phyloP scores from a whole-genome alignment of 2,113 vertebrate genomes.

The Donacobius atricapilla region DNA sequence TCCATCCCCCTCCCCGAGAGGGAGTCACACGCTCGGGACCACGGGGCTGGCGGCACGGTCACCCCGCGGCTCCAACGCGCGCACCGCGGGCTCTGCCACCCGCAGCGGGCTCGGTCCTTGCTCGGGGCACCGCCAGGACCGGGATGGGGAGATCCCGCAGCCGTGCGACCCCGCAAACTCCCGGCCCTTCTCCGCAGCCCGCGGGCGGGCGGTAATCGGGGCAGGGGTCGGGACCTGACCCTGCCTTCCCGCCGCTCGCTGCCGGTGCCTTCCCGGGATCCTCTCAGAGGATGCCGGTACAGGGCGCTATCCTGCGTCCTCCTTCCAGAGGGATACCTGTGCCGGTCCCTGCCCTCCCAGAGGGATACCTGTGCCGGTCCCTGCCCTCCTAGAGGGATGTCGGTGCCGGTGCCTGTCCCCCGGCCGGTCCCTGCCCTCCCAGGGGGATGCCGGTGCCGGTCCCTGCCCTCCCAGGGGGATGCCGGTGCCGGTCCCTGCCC shows the following conservation, averaged over 20 bases:
- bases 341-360: neutral
- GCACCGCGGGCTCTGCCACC: neutral
- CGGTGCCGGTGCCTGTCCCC: neutral
- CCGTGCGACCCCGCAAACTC: too few species aligned
- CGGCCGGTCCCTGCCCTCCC: neutral
- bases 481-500: neutral
- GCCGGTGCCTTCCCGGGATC: neutral
- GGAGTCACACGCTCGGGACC: neutral
- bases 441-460: too few species aligned
- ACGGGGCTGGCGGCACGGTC: neutral
- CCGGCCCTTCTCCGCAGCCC: neutral
- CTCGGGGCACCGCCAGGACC: accelerated
- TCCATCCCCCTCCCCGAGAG: neutral
- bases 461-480: neutral
- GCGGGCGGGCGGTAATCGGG: neutral
- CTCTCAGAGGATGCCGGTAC: neutral
- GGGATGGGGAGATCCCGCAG: accelerated
- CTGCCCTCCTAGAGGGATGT: neutral
- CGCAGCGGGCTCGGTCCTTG: neutral
- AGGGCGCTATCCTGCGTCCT: neutral
- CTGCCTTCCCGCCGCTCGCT: neutral
- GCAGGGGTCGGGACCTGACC: accelerated
- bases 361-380: too few species aligned
- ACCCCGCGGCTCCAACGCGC: too few species aligned
- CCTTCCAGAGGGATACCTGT: neutral